Conservation (phyloP, 2,888 invertebrate species). For the Cybosia mesomella region DNA sequence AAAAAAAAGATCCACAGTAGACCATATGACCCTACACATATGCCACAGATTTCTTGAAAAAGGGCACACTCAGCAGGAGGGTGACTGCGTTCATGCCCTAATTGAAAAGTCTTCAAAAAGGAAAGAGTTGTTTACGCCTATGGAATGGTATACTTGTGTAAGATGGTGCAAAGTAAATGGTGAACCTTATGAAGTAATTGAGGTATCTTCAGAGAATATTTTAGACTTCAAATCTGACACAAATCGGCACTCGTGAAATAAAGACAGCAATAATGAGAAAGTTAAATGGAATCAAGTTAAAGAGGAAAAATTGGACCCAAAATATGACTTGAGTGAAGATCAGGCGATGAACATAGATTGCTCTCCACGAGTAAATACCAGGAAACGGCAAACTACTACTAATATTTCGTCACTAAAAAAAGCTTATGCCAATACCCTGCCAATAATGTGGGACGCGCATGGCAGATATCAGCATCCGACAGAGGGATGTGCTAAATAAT, state of each 20-base stretch:
- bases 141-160: conserved; percentile 23
- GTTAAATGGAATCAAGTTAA: conserved; percentile 11
- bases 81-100: conserved; percentile 50
- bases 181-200: conserved; percentile 24
- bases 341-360: background rate
- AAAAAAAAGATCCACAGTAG: too few relatives aligned
- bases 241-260: background rate
- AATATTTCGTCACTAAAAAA: background rate
- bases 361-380: background rate
- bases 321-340: background rate
- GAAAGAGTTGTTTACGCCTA: conserved; percentile 32
- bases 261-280: conserved; percentile 1
- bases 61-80: conserved; percentile 53
- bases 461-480: too few relatives aligned
- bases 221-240: conserved; percentile 14
- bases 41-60: conserved; percentile 48
- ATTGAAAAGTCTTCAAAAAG: conserved; percentile 27
- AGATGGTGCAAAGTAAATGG: conserved; percentile 25
- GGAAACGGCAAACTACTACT: background rate
- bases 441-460: too few relatives aligned
- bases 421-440: background rate
- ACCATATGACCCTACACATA: too few relatives aligned
- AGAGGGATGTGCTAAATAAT: too few relatives aligned
- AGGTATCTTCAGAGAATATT: conserved; percentile 16
- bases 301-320: conserved; percentile 1